Evolutionary conservation across 2,888 invertebrate genomes (phyloP).

Genomic region (Galerucella calmariensis): DNA sequence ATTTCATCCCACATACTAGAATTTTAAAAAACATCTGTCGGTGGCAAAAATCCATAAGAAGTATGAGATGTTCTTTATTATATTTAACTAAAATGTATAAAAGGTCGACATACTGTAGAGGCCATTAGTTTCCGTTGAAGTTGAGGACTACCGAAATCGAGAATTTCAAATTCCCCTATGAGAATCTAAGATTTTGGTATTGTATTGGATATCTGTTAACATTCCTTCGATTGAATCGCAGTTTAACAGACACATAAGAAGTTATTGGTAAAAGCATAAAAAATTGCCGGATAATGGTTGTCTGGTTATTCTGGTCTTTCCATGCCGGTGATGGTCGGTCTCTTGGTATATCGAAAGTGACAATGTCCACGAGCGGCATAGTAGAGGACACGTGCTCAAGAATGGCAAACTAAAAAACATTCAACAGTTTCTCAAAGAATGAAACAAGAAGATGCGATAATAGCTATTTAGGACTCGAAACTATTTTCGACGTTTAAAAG

Average conservation of each 20-base stretch:
- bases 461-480: slow-evolving; percentile 39
- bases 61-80: neutral
- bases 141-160: slow-evolving; percentile 23
- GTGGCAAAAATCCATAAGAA: too few species aligned
- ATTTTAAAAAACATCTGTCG: too few species aligned
- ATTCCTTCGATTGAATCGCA: slow-evolving; percentile 54
- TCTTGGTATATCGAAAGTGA: slow-evolving; percentile 52
- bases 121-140: neutral
- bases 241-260: slow-evolving; percentile 59
- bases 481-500: slow-evolving; percentile 35
- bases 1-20: too few species aligned
- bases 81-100: neutral
- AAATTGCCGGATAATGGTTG: slow-evolving; percentile 59
- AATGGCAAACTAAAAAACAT: slow-evolving; percentile 37
- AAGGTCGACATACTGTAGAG: neutral
- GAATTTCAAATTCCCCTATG: slow-evolving; percentile 36
- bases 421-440: slow-evolving; percentile 38
- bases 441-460: slow-evolving; percentile 41
- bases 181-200: slow-evolving; percentile 49
- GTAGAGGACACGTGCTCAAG: slow-evolving; percentile 40
- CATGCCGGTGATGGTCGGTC: slow-evolving; percentile 42
- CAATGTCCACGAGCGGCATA: slow-evolving; percentile 51
- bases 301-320: slow-evolving; percentile 55
- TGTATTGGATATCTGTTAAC: slow-evolving; percentile 53
- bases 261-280: slow-evolving; percentile 54